A percentile compares a stretch with the other conserved stretches of the same genome.
These are phyloP conservation scores for Eulemur macaco DNA, from an alignment of 2,113 vertebrate species.

Conservation along the genomic window DNA sequence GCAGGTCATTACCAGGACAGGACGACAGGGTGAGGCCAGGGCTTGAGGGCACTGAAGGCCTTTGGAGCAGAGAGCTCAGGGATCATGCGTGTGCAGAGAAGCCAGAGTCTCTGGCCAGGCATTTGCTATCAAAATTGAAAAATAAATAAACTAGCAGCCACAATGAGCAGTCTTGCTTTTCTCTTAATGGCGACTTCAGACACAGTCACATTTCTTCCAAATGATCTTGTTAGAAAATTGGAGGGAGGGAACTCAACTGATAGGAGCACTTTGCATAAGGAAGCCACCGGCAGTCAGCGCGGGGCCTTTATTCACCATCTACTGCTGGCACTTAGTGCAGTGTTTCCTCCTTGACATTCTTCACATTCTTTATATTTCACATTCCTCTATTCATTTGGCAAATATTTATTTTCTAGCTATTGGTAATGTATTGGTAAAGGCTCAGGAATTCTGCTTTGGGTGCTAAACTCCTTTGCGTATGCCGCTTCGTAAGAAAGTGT, in stretches of 20 bases:
- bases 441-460: background rate
- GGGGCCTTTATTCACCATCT: background rate
- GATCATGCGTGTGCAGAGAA: background rate
- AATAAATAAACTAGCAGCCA: background rate
- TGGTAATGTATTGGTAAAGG: fast-evolving
- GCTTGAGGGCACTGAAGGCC: too few species aligned
- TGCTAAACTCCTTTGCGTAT: background rate
- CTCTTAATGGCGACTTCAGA: background rate
- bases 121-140: background rate
- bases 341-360: background rate
- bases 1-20: too few species aligned
- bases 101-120: background rate
- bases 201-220: background rate
- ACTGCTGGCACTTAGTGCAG: too few species aligned
- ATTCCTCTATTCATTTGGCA: background rate
- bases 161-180: background rate
- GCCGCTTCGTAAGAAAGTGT: background rate
- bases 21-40: fast-evolving
- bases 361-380: background rate
- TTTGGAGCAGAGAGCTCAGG: background rate
- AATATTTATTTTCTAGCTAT: background rate
- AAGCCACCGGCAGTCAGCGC: fast-evolving
- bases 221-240: background rate
- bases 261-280: fast-evolving
- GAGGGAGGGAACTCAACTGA: fast-evolving